Evolutionary conservation across 1,140 invertebrate genomes (phyloP), one percentile per base, ranked within the genome.

Genomic region (Augochlora pura): DNA sequence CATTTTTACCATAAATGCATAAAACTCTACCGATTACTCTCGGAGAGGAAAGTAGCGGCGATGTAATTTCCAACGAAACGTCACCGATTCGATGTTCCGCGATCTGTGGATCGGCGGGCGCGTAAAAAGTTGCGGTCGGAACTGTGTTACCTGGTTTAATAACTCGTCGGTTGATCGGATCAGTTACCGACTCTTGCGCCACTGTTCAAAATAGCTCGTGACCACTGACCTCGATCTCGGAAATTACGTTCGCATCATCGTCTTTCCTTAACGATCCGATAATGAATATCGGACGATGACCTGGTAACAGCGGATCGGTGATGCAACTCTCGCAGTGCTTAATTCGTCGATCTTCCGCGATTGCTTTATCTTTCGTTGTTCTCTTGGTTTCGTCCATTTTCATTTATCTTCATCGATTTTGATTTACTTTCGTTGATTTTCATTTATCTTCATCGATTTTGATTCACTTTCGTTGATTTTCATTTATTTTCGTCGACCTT

Each of bases 201-300:
- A 84, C 52, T 74, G 65, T 67, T 85, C 49, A 82, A 87, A 89
- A 89, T 86, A 88, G 74, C 74, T 69, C 69, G 74, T 83, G 86
- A 84, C 77, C 82, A 78, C 77, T 87, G 82, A 88, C 86, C 84
- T 89, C 82, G 71, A 89, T 89, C 80, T 88, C 73, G 49, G 73
- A 82, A 80, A 86, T 82, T 32, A 78, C 69, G 74, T 63, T 60
- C 64, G 59, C 57, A 64, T 60, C 72, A 60, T 80, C 72, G 72
- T 67, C 63, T 76, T 67, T 76, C 72, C 63, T 80, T 39, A 57
- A 80, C 49, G 65, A 66, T 27, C 14, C 42, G 78, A 77, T 66
- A 77, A 77, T 32, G 46, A 77, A 70, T 38, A 27, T 66, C 49
- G 38, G 62, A 49, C 73, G 65, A 65, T 57, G 64, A 54, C 32